phyloP scores from a whole-genome alignment of 2,888 invertebrate species.

The Prenolepis imparis region DNA sequence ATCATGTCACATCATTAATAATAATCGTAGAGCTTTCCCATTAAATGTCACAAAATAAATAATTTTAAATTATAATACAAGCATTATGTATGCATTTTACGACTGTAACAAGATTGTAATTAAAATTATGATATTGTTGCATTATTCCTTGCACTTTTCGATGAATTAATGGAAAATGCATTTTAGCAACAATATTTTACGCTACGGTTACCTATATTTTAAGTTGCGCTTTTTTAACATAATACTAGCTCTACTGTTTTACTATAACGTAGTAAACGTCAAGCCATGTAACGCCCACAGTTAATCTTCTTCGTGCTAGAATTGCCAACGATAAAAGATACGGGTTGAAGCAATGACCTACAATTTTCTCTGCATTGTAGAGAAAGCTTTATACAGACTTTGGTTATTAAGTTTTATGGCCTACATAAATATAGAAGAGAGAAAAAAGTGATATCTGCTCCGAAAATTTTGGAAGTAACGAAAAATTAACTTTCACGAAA shows the following conservation, averaged over 20 bases:
- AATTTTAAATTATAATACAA: conserved; percentile 18
- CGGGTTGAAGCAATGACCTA: conserved; percentile 28
- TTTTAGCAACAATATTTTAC: conserved; percentile 24
- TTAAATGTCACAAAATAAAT: neutral
- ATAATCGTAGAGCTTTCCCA: neutral
- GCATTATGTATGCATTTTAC: neutral
- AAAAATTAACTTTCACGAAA: neutral
- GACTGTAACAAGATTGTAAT: conserved; percentile 17
- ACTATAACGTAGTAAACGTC: conserved; percentile 44
- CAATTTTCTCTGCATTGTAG: conserved; percentile 13
- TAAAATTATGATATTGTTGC: neutral
- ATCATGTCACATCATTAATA: conserved; percentile 20
- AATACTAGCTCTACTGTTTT: conserved; percentile 29
- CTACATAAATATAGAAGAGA: conserved; percentile 11
- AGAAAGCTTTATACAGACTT: conserved; percentile 33
- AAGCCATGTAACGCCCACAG: conserved; percentile 19
- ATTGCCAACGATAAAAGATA: conserved; percentile 38
- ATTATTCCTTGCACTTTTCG: conserved; percentile 4
- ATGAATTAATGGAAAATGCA: conserved; percentile 14
- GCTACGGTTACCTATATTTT: conserved; percentile 9
- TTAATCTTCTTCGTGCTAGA: conserved; percentile 46
- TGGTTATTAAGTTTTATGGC: conserved; percentile 64
- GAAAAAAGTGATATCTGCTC: neutral
- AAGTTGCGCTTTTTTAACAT: conserved; percentile 25
- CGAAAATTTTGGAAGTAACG: conserved; percentile 3